Percentiles rank a stretch among this genome's conserved stretches.
Conservation (phyloP, 2,797 vertebrate species). For the Merluccius polli region DNA sequence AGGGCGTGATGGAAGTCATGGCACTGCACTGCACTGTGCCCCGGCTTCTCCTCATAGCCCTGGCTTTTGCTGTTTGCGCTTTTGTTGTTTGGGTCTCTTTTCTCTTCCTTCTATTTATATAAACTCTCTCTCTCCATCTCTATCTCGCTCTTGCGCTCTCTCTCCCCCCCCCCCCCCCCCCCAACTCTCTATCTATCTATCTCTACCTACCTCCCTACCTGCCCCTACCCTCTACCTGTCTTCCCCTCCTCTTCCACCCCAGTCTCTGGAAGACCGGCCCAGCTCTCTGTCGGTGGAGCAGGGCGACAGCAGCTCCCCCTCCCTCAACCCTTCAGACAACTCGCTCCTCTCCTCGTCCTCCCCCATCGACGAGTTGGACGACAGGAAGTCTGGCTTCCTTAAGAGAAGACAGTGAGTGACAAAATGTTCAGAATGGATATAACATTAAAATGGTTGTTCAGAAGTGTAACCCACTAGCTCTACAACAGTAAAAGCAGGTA, state of each 20-base stretch:
- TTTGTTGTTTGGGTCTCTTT: neutral
- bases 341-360: slow-evolving; percentile 95
- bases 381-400: slow-evolving; percentile 90
- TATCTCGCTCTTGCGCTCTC: neutral
- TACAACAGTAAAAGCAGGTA: too few relatives aligned
- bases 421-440: too few relatives aligned
- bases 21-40: neutral
- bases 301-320: slow-evolving; percentile 92
- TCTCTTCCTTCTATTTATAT: neutral
- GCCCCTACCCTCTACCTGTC: neutral
- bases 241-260: neutral
- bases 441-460: too few relatives aligned
- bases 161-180: neutral
- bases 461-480: too few relatives aligned
- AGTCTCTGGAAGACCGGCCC: slow-evolving; percentile 95
- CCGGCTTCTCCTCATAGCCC: neutral
- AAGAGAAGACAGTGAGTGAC: slow-evolving; percentile 92
- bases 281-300: slow-evolving; percentile 91
- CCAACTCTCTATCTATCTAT: neutral
- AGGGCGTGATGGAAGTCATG: slow-evolving; percentile 10
- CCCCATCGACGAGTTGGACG: slow-evolving; percentile 92
- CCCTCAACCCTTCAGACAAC: slow-evolving; percentile 93
- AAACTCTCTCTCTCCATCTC: too few relatives aligned
- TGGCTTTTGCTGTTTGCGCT: neutral
- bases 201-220: neutral